Evolutionary conservation across 2,888 invertebrate genomes (phyloP).

Genomic region (Acanthosoma haemorrhoidale): DNA sequence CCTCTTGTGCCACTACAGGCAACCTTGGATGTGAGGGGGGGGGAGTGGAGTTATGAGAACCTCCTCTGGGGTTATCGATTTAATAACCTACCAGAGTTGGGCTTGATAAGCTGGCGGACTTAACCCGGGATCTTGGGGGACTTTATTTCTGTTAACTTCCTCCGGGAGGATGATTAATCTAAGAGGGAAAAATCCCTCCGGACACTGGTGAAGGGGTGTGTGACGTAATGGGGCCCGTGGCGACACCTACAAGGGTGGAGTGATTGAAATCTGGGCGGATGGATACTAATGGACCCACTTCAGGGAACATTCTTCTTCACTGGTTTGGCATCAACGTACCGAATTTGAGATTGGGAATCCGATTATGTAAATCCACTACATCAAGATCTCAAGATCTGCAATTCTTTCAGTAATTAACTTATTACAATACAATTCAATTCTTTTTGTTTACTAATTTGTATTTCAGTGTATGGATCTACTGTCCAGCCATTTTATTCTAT

Average conservation of each 20-base stretch:
- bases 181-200: not conserved
- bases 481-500: too few species aligned
- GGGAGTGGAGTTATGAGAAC: constrained; percentile 23
- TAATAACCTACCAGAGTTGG: constrained; percentile 1
- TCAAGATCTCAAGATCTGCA: not conserved
- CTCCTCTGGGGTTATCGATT: constrained; percentile 19
- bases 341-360: not conserved
- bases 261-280: constrained; percentile 23
- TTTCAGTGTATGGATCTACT: too few species aligned
- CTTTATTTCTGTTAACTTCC: constrained; percentile 22
- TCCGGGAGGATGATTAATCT: constrained; percentile 8
- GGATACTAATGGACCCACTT: constrained; percentile 12
- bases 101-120: constrained; percentile 9
- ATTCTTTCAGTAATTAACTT: too few species aligned
- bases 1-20: constrained; percentile 22
- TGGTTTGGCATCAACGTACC: not conserved
- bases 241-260: not conserved
- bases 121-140: not conserved
- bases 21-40: not conserved
- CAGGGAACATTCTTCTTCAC: not conserved
- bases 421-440: too few species aligned
- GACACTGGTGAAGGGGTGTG: not conserved
- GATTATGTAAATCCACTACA: not conserved
- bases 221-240: not conserved
- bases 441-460: too few species aligned